Evolutionary conservation across 1,140 invertebrate species (phyloP), one percentile per base, ranked within the genome.

Genomic region (Drosophila arizonae): DNA sequence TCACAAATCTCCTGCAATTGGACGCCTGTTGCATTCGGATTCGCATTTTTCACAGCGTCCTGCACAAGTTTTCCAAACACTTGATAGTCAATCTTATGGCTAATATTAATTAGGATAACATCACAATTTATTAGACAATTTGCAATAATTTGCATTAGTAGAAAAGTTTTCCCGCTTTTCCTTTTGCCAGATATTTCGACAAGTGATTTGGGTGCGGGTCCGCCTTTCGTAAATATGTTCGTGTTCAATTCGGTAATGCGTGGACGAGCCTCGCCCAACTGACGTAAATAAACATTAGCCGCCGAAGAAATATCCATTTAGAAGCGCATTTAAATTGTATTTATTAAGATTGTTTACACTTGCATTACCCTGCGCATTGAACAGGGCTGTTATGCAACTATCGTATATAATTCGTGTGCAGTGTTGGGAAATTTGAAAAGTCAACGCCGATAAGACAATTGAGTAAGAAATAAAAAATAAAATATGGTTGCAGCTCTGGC

Each of bases 81-180:
- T 33, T 56, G 43, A n/a, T 46, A 10, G 55, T 69, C 71, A 10
- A 69, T 69, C 24, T 73, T 73, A 13, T 73, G 58, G 36, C 17
- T 57, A 9, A 50, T 17, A 63, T 73, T 62, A 8, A 73, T 58
- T 4, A 69, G 21, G 1, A 73, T 36, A 6, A 69, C 65, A 43
- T 73, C 43, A 33, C 71, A 68, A 2, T n/a, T 17, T 1, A 21
- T 41, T 0, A 73, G 17, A 17, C 41, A 69, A 5, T 69, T 26
- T 8, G 71, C 51, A 10, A 73, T n/a, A 6, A 73, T 51, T 21
- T 69, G 65, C 57, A 63, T 57, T 17, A 73, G 33, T 0, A 73
- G 65, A n/a, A 69, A 6, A 10, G 50, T 69, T 62, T 73, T 73
- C 0, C 71, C 71, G 28, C 57, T 73, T 11, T 43, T 69, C n/a